Evolutionary conservation across 2,113 vertebrate species (phyloP), one percentile per base, ranked within the genome.

Genomic region (Myrmecobius fasciatus): DNA sequence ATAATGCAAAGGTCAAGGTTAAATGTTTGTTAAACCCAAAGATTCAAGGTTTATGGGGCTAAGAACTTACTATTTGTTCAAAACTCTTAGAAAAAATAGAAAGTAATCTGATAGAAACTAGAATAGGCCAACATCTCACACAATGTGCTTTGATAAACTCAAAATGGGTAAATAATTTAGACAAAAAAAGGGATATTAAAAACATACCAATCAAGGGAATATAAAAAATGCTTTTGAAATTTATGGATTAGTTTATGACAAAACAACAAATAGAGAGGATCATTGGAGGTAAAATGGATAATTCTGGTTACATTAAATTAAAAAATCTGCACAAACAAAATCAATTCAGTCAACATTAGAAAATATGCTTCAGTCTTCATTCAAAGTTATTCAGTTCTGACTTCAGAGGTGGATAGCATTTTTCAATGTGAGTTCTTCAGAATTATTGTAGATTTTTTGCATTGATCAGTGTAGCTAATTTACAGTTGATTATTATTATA

Each of bases 11-110:
- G 53, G 51, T 91, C 20, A 94, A 94, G 90, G 91, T 91, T 53
- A 91, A 94, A 83, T 67, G 4, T 67, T 67, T 67, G 4, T 36
- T 67, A 67, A 67, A 67, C 60, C 60, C 12, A 17, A 60, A 60
- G 56, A 31, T 67, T 12, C 31, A 67, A 36, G 31, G 31, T 67
- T 14, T 67, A 1, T 31, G 31, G 11, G 28, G 14, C 0, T n/a
- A n/a, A 67, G 60, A 67, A 36, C 60, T n/a, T 31, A n/a, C 47
- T 90, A 49, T 94, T 93, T 91, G 24, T 89, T 54, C 36, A 92
- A 14, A 92, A 88, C 0, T 56, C 10, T 3, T 14, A 43, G 25
- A 43, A 91, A 91, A 89, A 92, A n/a, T 36, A 12, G 31, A 36
- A 60, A 67, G 3, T 31, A 67, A 8, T 67, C 12, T 67, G 60